phyloP scores from a whole-genome alignment of 2,113 vertebrate species.

The Catharus fuscescens region DNA sequence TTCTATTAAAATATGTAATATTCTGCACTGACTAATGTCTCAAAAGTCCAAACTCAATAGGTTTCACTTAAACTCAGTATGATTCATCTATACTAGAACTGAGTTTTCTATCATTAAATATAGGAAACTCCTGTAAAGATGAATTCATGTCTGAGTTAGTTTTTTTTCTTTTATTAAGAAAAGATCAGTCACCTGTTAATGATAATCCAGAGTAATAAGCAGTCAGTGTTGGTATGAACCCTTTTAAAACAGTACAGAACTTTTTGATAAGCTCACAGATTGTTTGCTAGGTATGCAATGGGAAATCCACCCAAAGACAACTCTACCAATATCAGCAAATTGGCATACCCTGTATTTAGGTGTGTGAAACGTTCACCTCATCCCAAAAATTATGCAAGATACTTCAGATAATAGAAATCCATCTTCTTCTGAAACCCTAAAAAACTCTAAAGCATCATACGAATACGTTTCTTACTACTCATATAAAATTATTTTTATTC shows the following conservation, averaged over 20 bases:
- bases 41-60: constrained; percentile 16
- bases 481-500: not conserved
- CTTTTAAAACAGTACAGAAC: not conserved
- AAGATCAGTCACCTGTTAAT: not conserved
- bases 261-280: not conserved
- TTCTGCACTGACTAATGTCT: constrained; percentile 59
- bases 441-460: not conserved
- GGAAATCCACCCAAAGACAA: not conserved
- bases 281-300: not conserved
- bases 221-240: not conserved
- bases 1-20: constrained; percentile 57
- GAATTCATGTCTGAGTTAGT: not conserved
- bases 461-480: not conserved
- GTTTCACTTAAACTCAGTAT: constrained; percentile 57
- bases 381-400: not conserved
- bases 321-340: not conserved
- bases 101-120: constrained; percentile 50
- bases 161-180: constrained; percentile 47
- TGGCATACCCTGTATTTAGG: not conserved
- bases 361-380: not conserved
- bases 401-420: not conserved
- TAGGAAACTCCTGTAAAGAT: constrained; percentile 66
- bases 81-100: constrained; percentile 61
- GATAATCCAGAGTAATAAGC: not conserved
- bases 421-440: not conserved